Base-by-base conservation (phyloP, 2,888 invertebrate genomes). In the Temnothorax rugatulus region DNA sequence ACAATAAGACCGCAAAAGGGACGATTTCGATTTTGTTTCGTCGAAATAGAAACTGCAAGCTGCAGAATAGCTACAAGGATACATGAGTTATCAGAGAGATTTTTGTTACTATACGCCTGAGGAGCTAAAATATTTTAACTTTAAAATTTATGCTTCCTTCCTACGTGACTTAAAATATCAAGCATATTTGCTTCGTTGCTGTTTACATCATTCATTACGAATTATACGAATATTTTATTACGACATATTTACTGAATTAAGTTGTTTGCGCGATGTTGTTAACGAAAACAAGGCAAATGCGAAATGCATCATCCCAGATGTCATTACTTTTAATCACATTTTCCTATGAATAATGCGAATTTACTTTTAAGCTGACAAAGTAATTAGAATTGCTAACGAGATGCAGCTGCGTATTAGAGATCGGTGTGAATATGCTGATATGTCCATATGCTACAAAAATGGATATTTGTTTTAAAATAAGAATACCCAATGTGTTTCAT, bases 301-400 rank as follows among this genome's bases (percentile, higher is more conserved):
- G 15, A 47, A 66, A 66, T 44, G 21, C 66, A 25, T 66, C 44
- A 66, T 15, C 7, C 8, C 44, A 64, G 34, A 64, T 64, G 64
- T 44, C 21, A 18, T 66, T 63, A 63, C 34, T 63, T 66, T 66
- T 64, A 41, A 66, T 44, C 44, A 66, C 15, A 25, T 44, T 15
- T 15, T 13, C 7, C 41, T 21, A 64, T 8, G 8, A 64, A 64
- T 64, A 41, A 64, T 66, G 21, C 15, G 21, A 41, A 44, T 66
- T 44, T 66, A 66, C 44, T 66, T 44, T 25, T 21, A 66, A 66
- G 64, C 66, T 44, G 44, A 25, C 21, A 44, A 66, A 66, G 66
- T 44, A 44, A 66, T 44, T 44, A 66, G 15, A 41, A 25, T 44
- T 44, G 21, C 44, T 44, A 44, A 44, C 44, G 66, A 41, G 25